Evolutionary conservation across 1,140 invertebrate species (phyloP).

Genomic region (Aphaenogaster floridana): DNA sequence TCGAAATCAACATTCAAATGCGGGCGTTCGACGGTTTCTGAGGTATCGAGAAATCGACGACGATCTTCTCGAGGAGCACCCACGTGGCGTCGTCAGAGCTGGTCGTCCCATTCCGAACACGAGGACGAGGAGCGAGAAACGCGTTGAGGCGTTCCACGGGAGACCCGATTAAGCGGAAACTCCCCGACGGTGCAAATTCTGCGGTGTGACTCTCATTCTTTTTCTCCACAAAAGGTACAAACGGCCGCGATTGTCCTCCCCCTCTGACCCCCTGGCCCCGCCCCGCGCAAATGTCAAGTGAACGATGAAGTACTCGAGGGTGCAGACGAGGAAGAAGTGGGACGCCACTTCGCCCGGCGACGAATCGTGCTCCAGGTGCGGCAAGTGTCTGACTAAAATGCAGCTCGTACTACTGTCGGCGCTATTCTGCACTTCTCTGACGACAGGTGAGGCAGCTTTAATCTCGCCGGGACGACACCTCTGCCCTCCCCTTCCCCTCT

Average conservation of each 20-base stretch:
- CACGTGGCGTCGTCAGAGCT: conserved; percentile 3
- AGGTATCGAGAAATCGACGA: conserved; percentile 17
- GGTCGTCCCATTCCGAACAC: not conserved
- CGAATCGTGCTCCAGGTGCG: conserved; percentile 72
- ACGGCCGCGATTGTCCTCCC: conserved; percentile 33
- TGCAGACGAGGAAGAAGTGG: conserved; percentile 49
- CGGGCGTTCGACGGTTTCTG: not conserved
- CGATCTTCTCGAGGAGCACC: not conserved
- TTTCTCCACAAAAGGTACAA: conserved; percentile 10
- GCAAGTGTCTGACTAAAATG: conserved; percentile 76
- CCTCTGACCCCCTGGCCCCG: not conserved
- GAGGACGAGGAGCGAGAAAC: not conserved
- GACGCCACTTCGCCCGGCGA: conserved; percentile 60
- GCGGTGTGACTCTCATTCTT: conserved; percentile 18
- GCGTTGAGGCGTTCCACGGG: not conserved
- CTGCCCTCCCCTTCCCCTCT: not conserved
- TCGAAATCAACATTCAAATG: conserved; percentile 21
- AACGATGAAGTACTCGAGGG: conserved; percentile 72
- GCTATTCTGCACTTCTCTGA: conserved; percentile 66
- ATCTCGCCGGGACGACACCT: conserved; percentile 46
- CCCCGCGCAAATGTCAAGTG: conserved; percentile 66
- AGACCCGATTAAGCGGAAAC: conserved; percentile 27
- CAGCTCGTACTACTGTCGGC: conserved; percentile 70
- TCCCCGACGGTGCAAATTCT: conserved; percentile 5
- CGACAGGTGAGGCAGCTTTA: conserved; percentile 74